A percentile compares a stretch with the other conserved stretches of the same genome.
phyloP scores from a whole-genome alignment of 2,888 invertebrate species.

The Orthonychiurus folsomi region DNA sequence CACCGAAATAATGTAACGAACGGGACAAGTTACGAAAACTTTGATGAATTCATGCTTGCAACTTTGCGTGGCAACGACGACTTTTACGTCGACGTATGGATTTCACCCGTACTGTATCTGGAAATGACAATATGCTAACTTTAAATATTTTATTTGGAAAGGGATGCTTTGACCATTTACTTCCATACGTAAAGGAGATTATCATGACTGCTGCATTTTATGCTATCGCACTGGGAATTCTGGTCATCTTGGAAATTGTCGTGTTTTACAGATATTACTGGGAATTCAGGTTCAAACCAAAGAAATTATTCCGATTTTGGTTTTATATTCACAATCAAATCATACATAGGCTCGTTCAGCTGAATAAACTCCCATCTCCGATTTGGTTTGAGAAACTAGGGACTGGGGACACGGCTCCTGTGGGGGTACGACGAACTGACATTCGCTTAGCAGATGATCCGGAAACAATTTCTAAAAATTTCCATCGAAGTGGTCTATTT shows the following conservation, averaged over 20 bases:
- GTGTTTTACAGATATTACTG: not conserved
- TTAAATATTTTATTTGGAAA: too few species aligned
- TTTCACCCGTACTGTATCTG: too few species aligned
- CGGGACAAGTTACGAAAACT: too few species aligned
- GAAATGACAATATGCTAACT: too few species aligned
- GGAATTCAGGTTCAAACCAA: not conserved
- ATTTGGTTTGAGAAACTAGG: slow-evolving; percentile 1
- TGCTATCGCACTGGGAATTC: not conserved
- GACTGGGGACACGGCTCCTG: not conserved
- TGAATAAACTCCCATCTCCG: not conserved
- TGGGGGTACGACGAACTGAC: not conserved
- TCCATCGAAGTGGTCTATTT: not conserved
- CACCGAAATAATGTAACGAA: too few species aligned
- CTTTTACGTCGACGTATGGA: too few species aligned
- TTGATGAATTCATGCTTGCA: too few species aligned
- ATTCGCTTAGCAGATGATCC: not conserved
- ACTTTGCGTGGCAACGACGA: too few species aligned
- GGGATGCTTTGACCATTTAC: not conserved
- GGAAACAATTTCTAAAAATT: not conserved
- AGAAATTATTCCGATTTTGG: not conserved
- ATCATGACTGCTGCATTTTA: not conserved
- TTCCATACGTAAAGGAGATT: not conserved
- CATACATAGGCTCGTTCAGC: not conserved
- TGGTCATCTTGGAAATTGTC: not conserved
- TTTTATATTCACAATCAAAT: too few species aligned